A percentile compares a stretch with the other conserved stretches of the same genome.
Conservation (phyloP, 2,888 invertebrate genomes). For the Baccha elongata region DNA sequence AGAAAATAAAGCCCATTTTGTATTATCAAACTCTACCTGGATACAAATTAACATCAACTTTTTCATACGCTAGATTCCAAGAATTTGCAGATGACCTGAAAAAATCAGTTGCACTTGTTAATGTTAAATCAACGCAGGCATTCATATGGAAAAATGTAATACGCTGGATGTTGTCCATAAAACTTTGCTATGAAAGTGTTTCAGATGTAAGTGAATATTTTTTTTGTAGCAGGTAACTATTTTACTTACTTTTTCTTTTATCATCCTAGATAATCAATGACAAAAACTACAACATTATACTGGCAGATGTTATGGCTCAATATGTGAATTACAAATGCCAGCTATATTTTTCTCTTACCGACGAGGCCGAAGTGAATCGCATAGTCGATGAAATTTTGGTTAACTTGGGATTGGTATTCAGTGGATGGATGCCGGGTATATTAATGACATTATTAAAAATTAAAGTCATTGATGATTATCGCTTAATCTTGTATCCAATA, state of each 20-base stretch:
- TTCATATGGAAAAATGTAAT: slow-evolving; percentile 71
- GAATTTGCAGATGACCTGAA: slow-evolving; percentile 47
- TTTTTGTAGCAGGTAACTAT: neutral
- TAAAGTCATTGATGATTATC: slow-evolving; percentile 47
- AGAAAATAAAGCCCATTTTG: slow-evolving; percentile 51
- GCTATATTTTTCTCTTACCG: slow-evolving; percentile 29
- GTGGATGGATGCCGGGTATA: slow-evolving; percentile 54
- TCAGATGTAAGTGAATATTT: slow-evolving; percentile 53
- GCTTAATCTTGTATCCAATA: slow-evolving; percentile 66
- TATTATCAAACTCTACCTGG: slow-evolving; percentile 48
- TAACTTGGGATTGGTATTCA: slow-evolving; percentile 60
- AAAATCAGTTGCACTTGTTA: slow-evolving; percentile 25
- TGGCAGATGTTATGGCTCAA: slow-evolving; percentile 70
- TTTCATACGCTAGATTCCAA: slow-evolving; percentile 62
- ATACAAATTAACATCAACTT: slow-evolving; percentile 27
- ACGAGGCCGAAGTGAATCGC: slow-evolving; percentile 36
- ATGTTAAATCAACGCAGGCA: slow-evolving; percentile 32
- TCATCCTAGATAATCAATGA: slow-evolving; percentile 63
- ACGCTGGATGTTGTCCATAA: slow-evolving; percentile 69
- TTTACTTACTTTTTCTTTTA: neutral
- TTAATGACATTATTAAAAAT: slow-evolving; percentile 69
- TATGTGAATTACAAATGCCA: slow-evolving; percentile 72
- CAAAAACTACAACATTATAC: slow-evolving; percentile 63
- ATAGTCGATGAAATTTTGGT: slow-evolving; percentile 54
- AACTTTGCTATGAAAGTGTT: slow-evolving; percentile 51